Evolutionary conservation across 2,113 vertebrate species (phyloP).

Genomic region (Anseranas semipalmata): DNA sequence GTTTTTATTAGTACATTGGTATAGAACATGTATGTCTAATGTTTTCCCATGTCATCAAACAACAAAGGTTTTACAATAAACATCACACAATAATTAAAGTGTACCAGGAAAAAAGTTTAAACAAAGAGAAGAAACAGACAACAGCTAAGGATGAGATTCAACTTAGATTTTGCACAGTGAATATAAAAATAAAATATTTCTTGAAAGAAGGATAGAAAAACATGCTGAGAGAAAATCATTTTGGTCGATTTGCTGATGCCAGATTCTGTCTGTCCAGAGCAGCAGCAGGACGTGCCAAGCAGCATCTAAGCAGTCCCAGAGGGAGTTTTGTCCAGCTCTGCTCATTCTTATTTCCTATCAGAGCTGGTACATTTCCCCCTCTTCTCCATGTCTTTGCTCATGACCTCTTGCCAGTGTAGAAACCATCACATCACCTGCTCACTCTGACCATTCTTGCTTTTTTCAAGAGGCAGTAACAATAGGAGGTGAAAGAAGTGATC

Average conservation of each 20-base stretch:
- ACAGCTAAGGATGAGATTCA: neutral
- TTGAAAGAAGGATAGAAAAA: neutral
- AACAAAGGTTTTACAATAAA: neutral
- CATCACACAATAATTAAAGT: neutral
- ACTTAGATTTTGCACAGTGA: neutral
- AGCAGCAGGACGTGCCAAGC: neutral
- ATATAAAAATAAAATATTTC: neutral
- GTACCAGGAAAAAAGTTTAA: neutral
- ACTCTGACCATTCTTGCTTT: neutral
- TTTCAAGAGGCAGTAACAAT: neutral
- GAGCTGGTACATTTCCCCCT: neutral
- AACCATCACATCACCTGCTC: neutral
- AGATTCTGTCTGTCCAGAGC: neutral
- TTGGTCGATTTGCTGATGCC: neutral
- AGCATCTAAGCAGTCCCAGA: neutral
- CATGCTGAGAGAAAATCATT: neutral
- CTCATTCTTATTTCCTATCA: neutral
- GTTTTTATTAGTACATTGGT: neutral
- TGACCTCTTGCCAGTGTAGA: neutral
- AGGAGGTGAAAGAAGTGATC: neutral
- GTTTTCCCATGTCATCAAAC: neutral
- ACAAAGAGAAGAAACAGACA: neutral
- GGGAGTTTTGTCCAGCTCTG: neutral
- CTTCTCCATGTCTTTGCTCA: neutral
- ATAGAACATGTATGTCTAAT: neutral